Base-by-base conservation (phyloP, 2,113 vertebrate species). In the Sylvietta virens region DNA sequence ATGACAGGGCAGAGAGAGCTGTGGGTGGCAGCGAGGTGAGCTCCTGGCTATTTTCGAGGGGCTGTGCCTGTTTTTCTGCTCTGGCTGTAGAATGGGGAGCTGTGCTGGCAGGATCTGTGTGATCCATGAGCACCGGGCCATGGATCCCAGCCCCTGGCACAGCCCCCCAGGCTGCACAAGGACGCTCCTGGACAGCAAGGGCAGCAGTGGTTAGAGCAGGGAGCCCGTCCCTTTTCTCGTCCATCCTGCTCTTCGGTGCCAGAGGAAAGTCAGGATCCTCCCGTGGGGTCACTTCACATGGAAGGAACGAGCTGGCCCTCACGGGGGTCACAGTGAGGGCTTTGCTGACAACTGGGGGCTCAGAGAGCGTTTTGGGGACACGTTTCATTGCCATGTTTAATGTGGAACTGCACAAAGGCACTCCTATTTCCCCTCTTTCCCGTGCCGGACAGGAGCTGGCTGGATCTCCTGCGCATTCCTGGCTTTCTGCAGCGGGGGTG, bases 111-210 rank as follows among this genome's bases (percentile, higher is more conserved):
- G 57, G 53, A 30, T 45, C 56, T 6, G 1, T 13, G 72, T 47
- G 42, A 12, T 20, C 48, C 11, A 4, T 1, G 33, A 23, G 58
- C 22, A 3, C 21, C 2, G 8, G 72, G 31, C 0, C 3, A 22
- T 37, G 70, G 65, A 67, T 67, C 42, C 64, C 53, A 47, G 47
- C 23, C 47, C 31, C 47, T 57, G 7, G 54, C 37, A 66, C 0
- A 8, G 20, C 42, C 47, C 67, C 4, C 0, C 0, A 0, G 71
- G 27, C 66, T 69, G 64, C 56, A 47, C 0, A 7, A 24, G 45
- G 69, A 40, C 12, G 8, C 18, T 72, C 15, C 45, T 0, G 4
- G 42, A 5, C 39, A 81, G 35, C 26, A 18, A 64, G 61, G 53
- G 12, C 73, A 50, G 62, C 3, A 4, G 23, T 3, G 48, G 13